A percentile compares a stretch with the other conserved stretches of the same genome.
phyloP scores from a whole-genome alignment of 92 coral and sea anemone genomes.

The Phenganax marumi region DNA sequence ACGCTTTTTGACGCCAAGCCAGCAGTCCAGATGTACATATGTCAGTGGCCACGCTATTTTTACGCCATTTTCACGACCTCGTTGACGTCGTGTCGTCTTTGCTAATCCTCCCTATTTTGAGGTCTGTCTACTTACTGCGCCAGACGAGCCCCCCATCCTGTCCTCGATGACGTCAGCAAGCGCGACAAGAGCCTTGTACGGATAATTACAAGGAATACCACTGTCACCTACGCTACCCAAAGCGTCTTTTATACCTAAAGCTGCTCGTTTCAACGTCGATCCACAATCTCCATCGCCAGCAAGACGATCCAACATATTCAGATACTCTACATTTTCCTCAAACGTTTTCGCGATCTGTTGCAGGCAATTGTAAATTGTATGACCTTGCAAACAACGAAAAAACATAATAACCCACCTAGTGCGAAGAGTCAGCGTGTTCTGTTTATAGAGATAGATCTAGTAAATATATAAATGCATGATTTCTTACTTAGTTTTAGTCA shows the following conservation, averaged over 20 bases:
- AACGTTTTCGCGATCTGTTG: slow-evolving; percentile 61
- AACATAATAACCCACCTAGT: background rate
- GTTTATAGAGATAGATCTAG: too few species aligned
- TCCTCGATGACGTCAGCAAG: slow-evolving; percentile 78
- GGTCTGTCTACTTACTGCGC: slow-evolving; percentile 70
- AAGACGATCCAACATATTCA: slow-evolving; percentile 78
- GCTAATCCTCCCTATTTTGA: background rate
- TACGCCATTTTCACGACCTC: too few species aligned
- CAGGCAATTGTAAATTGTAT: slow-evolving; percentile 23
- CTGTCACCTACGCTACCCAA: slow-evolving; percentile 69
- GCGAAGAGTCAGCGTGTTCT: background rate
- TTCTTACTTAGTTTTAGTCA: too few species aligned
- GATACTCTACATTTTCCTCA: slow-evolving; percentile 60
- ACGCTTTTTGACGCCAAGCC: too few species aligned
- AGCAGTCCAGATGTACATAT: too few species aligned
- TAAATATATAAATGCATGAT: too few species aligned
- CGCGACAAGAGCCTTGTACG: slow-evolving; percentile 67
- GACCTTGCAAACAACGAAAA: background rate
- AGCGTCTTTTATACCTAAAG: slow-evolving; percentile 68
- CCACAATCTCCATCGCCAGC: slow-evolving; percentile 99
- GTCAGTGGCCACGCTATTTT: too few species aligned
- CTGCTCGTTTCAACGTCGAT: slow-evolving; percentile 79
- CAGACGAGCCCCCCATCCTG: slow-evolving; percentile 94
- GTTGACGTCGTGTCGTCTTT: too few species aligned
- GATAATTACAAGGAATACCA: slow-evolving; percentile 74